Evolutionary conservation across 2,113 vertebrate genomes (phyloP).

Genomic region (Gadus macrocephalus): DNA sequence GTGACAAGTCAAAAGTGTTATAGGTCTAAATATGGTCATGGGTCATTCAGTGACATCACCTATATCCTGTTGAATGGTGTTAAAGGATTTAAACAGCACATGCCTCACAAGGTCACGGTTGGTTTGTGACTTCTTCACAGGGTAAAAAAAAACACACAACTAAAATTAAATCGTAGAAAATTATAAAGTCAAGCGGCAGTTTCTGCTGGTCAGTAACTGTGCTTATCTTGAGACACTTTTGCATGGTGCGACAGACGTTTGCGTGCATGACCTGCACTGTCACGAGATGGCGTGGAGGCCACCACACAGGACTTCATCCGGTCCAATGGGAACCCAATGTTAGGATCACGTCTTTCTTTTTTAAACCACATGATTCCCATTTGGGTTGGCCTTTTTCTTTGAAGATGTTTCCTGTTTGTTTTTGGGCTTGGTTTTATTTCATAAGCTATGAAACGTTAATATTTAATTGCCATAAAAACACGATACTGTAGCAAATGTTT

Average conservation of each 20-base stretch:
- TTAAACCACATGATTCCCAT: constrained; percentile 61
- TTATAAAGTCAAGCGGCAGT: constrained; percentile 52
- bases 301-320: constrained; percentile 48
- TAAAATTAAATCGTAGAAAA: constrained; percentile 30
- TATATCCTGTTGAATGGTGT: constrained; percentile 29
- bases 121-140: constrained; percentile 58
- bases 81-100: constrained; percentile 44
- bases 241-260: constrained; percentile 49
- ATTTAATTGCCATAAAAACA: constrained; percentile 82
- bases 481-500: constrained; percentile 89
- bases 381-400: constrained; percentile 66
- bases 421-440: constrained; percentile 69
- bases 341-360: constrained; percentile 42
- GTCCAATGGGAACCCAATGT: constrained; percentile 55
- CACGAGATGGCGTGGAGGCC: constrained; percentile 45
- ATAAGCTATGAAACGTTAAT: constrained; percentile 73
- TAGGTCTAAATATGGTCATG: constrained; percentile 16
- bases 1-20: constrained; percentile 13
- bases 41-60: constrained; percentile 38
- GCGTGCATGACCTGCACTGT: constrained; percentile 49
- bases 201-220: constrained; percentile 74
- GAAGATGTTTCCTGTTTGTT: constrained; percentile 57
- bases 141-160: constrained; percentile 32
- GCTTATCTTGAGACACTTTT: constrained; percentile 56
- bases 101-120: constrained; percentile 38